phyloP scores from a whole-genome alignment of 2,113 vertebrate genomes.

The Canis aureus region DNA sequence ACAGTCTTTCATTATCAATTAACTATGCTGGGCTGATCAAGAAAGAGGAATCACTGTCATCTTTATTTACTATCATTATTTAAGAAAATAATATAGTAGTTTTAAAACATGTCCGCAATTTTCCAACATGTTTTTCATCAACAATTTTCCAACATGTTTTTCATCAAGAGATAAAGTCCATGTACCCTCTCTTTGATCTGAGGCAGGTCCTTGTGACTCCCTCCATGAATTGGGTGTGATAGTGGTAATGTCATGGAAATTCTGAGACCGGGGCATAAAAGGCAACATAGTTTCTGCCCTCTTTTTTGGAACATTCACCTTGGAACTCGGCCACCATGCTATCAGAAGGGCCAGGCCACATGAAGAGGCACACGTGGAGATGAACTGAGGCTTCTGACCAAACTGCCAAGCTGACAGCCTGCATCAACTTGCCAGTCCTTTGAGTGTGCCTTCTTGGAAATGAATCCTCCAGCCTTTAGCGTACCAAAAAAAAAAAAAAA shows the following conservation, averaged over 20 bases:
- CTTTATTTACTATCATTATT: not conserved
- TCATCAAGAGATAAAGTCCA: not conserved
- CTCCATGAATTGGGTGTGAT: not conserved
- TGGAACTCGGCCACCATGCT: not conserved
- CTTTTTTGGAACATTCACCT: not conserved
- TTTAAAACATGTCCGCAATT: not conserved
- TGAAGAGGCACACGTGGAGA: fast-evolving
- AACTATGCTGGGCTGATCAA: not conserved
- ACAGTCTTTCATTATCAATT: not conserved
- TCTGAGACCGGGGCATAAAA: not conserved
- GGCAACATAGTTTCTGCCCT: not conserved
- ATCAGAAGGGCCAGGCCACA: not conserved
- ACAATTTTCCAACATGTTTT: not conserved
- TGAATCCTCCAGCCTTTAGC: not conserved
- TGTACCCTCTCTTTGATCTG: not conserved
- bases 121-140: not conserved
- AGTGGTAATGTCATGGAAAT: not conserved
- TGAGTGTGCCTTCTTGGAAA: not conserved
- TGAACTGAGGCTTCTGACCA: not conserved
- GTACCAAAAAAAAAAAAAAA: not conserved
- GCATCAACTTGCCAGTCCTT: not conserved
- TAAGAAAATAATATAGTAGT: not conserved
- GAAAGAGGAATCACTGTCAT: not conserved
- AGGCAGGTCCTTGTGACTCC: not conserved
- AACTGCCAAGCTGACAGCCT: not conserved